Conservation (phyloP, 2,797 vertebrate genomes). For the Sebastes dallii region DNA sequence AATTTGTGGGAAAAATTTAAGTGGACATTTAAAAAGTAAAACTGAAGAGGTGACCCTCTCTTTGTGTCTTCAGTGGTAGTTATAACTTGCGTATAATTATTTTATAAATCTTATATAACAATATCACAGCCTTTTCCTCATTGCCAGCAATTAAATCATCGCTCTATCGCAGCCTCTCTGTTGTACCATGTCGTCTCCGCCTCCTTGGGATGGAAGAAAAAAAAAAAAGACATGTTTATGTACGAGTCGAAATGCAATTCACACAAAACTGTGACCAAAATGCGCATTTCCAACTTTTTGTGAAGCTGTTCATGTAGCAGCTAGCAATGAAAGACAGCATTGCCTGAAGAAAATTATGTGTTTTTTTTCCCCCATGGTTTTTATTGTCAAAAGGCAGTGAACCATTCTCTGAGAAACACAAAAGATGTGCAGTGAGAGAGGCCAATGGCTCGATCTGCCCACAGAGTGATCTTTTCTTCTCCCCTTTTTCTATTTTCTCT, state of each 20-base stretch:
- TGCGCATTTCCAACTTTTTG: constrained; percentile 59
- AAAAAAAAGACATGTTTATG: constrained; percentile 37
- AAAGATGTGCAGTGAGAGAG: constrained; percentile 76
- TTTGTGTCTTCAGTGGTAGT: background rate
- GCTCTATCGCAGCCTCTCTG: constrained; percentile 59
- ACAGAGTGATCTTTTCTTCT: constrained; percentile 67
- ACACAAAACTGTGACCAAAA: constrained; percentile 50
- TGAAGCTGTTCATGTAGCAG: constrained; percentile 50
- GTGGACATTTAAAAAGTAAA: background rate
- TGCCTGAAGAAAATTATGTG: constrained; percentile 69
- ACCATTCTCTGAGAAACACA: constrained; percentile 77
- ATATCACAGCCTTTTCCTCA: constrained; percentile 51
- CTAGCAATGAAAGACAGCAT: constrained; percentile 60
- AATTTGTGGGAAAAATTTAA: background rate
- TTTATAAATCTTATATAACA: constrained; percentile 63
- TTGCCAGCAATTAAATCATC: constrained; percentile 74
- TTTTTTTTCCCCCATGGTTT: constrained; percentile 59
- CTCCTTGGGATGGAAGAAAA: constrained; percentile 31
- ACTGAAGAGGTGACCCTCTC: background rate
- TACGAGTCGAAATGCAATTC: constrained; percentile 50
- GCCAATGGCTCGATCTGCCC: constrained; percentile 70
- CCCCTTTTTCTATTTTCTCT: constrained; percentile 54
- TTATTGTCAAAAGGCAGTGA: constrained; percentile 83
- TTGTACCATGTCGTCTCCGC: constrained; percentile 26
- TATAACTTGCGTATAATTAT: constrained; percentile 52